Evolutionary conservation across 2,888 invertebrate species (phyloP).

Genomic region (Drosophila pseudotalamancana): DNA sequence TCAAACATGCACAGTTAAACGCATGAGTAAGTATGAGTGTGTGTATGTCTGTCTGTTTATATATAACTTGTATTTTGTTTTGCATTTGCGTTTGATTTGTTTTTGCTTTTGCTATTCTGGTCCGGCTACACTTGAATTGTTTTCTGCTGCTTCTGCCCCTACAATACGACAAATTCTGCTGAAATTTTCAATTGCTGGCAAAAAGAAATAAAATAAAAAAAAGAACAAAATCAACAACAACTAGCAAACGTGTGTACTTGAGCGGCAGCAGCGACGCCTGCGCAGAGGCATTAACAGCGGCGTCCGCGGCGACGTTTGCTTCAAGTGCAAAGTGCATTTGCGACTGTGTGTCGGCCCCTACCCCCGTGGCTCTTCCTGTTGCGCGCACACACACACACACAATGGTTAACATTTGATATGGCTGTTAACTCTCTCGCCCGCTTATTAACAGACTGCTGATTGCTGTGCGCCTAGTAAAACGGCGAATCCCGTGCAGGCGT

Average conservation of each 20-base stretch:
- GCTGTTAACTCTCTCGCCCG: conserved; percentile 32
- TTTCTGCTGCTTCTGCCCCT: conserved; percentile 18
- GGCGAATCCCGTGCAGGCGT: background rate
- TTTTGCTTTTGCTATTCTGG: conserved; percentile 31
- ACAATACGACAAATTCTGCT: conserved; percentile 34
- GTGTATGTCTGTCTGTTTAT: conserved; percentile 1
- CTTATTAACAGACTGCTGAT: conserved; percentile 9
- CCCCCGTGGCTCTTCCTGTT: background rate
- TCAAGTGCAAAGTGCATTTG: conserved; percentile 39
- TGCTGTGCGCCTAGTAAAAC: conserved; percentile 33
- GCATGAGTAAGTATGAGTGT: background rate
- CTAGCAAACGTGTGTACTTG: conserved; percentile 10
- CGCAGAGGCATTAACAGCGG: conserved; percentile 38
- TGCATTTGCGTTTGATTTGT: conserved; percentile 24
- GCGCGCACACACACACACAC: background rate
- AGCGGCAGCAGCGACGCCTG: conserved; percentile 36
- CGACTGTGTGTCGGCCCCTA: background rate
- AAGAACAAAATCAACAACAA: background rate
- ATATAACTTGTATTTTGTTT: conserved; percentile 20
- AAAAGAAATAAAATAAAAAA: conserved; percentile 20
- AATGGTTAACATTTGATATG: conserved; percentile 5
- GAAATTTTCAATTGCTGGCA: conserved; percentile 45
- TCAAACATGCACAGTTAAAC: background rate
- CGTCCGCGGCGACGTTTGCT: conserved; percentile 10
- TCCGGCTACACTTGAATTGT: conserved; percentile 62